Percentiles rank a stretch among this genome's conserved stretches.
phyloP scores from a whole-genome alignment of 2,797 vertebrate species.

The Rallus crepitans region DNA sequence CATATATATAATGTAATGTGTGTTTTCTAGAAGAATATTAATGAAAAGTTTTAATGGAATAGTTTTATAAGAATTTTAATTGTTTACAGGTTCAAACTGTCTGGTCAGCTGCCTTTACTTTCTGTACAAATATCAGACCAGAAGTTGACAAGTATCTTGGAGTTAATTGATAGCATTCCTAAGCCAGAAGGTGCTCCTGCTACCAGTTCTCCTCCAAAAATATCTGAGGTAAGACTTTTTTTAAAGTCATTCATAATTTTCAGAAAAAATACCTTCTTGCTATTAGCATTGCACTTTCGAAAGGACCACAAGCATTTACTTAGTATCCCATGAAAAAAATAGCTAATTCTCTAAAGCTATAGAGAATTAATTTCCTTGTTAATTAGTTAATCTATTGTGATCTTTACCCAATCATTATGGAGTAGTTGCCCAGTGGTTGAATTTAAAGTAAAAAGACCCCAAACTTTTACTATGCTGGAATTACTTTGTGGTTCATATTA shows the following conservation, averaged over 20 bases:
- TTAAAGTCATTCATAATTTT: neutral
- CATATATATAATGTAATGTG: neutral
- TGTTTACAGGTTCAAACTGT: slow-evolving; percentile 90
- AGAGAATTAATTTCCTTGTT: neutral
- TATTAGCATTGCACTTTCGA: neutral
- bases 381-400: neutral
- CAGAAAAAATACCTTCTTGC: neutral
- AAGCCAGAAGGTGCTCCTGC: slow-evolving; percentile 84
- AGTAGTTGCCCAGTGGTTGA: neutral
- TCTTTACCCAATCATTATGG: neutral
- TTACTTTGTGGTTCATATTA: neutral
- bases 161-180: slow-evolving; percentile 93
- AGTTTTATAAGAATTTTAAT: neutral
- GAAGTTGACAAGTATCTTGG: slow-evolving; percentile 89
- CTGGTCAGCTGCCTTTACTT: slow-evolving; percentile 90
- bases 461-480: neutral
- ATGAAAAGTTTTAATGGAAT: neutral
- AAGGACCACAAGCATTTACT: neutral
- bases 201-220: slow-evolving; percentile 65
- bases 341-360: neutral
- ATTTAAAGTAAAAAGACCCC: neutral
- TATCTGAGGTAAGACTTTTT: slow-evolving; percentile 83
- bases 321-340: neutral
- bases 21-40: neutral
- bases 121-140: slow-evolving; percentile 93